phyloP scores from a whole-genome alignment of 2,888 invertebrate genomes.

The Notocelia uddmanniana region DNA sequence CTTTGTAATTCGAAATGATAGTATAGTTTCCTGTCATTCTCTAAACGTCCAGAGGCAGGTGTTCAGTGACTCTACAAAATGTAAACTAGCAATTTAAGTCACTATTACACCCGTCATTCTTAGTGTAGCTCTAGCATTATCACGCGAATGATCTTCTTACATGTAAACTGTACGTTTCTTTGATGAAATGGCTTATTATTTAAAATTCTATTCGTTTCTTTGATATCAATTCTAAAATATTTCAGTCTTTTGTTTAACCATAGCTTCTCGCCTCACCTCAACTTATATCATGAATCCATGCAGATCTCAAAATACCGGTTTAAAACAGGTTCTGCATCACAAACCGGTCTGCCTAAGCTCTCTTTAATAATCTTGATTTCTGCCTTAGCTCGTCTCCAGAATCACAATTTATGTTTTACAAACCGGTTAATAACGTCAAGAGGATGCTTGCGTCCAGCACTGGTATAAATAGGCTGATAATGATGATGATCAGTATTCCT shows the following conservation, averaged over 20 bases:
- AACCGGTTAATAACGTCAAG: not conserved
- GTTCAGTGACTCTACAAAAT: slow-evolving; percentile 31
- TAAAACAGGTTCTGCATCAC: not conserved
- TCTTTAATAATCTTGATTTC: too few species aligned
- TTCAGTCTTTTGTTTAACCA: not conserved
- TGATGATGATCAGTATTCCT: not conserved
- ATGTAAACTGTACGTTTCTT: not conserved
- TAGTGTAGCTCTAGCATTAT: slow-evolving; percentile 1
- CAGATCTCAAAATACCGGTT: not conserved
- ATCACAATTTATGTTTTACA: not conserved
- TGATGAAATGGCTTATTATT: not conserved
- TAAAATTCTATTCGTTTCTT: not conserved
- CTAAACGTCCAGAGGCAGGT: slow-evolving; percentile 23
- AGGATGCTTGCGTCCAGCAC: too few species aligned
- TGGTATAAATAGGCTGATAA: too few species aligned
- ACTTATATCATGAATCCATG: not conserved
- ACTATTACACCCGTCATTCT: slow-evolving; percentile 17
- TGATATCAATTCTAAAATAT: not conserved
- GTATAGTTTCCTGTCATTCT: slow-evolving; percentile 22
- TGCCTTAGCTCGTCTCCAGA: too few species aligned
- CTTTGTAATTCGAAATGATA: not conserved
- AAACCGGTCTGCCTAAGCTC: not conserved
- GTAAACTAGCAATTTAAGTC: slow-evolving; percentile 24
- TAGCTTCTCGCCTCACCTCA: not conserved
- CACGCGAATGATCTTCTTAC: not conserved